A percentile compares a stretch with the other conserved stretches of the same genome.
phyloP scores from a whole-genome alignment of 2,113 vertebrate genomes.

The Lophotis ruficrista region DNA sequence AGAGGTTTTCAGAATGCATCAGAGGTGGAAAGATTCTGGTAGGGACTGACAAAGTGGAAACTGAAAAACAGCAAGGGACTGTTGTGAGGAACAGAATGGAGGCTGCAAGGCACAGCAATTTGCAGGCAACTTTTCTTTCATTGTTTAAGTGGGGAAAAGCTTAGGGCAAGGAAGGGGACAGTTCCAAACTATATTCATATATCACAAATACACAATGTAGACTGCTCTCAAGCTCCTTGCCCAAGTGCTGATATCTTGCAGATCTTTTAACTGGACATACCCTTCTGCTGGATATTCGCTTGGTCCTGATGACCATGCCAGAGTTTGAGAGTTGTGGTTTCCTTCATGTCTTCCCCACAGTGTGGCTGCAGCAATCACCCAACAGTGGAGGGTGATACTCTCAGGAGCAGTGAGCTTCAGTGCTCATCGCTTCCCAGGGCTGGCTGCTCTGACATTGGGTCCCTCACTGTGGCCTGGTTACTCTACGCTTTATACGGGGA shows the following conservation, averaged over 20 bases:
- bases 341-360: neutral
- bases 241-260: neutral
- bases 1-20: neutral
- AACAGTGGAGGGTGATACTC: neutral
- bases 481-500: neutral
- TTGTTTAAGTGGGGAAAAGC: neutral
- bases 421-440: neutral
- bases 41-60: neutral
- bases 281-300: neutral
- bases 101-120: neutral
- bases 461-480: neutral
- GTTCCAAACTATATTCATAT: neutral
- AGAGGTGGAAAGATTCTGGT: neutral
- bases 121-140: neutral
- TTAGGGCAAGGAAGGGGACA: neutral
- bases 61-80: neutral
- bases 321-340: neutral
- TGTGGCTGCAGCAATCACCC: neutral
- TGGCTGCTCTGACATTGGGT: accelerated
- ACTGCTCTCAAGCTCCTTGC: neutral
- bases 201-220: neutral
- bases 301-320: neutral
- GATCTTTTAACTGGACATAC: neutral
- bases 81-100: neutral
- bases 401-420: neutral